Conservation (phyloP, 1,140 invertebrate genomes). For the Euura saliciscinereae region DNA sequence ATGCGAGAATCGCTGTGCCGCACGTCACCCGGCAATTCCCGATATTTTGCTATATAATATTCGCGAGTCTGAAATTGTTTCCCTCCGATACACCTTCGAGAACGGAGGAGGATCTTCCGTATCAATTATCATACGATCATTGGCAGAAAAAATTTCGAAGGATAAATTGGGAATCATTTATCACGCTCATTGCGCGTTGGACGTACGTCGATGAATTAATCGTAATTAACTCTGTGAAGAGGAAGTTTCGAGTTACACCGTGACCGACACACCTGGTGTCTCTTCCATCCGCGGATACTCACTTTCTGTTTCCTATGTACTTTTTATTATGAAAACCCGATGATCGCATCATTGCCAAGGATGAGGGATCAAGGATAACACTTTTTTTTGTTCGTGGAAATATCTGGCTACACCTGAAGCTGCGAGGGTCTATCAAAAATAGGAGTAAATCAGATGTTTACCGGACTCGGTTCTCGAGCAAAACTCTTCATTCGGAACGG, state of each 20-base stretch:
- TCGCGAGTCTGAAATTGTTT: neutral
- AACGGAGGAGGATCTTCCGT: too few relatives aligned
- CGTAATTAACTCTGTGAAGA: neutral
- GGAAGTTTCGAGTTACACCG: neutral
- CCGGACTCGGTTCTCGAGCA: neutral
- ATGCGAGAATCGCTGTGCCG: neutral
- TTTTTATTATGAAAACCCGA: neutral
- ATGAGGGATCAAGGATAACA: neutral
- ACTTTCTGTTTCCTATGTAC: neutral
- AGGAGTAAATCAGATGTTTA: neutral
- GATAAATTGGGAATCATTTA: too few relatives aligned
- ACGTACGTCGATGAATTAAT: too few relatives aligned
- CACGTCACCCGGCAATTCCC: neutral
- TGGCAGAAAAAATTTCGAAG: too few relatives aligned
- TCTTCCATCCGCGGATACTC: neutral
- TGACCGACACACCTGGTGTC: neutral
- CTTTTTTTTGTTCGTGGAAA: too few relatives aligned
- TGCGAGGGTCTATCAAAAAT: neutral
- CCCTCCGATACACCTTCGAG: too few relatives aligned
- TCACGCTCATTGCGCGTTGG: too few relatives aligned
- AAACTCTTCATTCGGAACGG: neutral
- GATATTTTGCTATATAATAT: neutral
- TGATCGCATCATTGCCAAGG: neutral
- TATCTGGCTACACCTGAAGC: too few relatives aligned
- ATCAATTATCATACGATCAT: too few relatives aligned